Percentiles rank a stretch among this genome's conserved stretches.
Conservation (phyloP, 2,113 vertebrate species). For the Seriola quinqueradiata region DNA sequence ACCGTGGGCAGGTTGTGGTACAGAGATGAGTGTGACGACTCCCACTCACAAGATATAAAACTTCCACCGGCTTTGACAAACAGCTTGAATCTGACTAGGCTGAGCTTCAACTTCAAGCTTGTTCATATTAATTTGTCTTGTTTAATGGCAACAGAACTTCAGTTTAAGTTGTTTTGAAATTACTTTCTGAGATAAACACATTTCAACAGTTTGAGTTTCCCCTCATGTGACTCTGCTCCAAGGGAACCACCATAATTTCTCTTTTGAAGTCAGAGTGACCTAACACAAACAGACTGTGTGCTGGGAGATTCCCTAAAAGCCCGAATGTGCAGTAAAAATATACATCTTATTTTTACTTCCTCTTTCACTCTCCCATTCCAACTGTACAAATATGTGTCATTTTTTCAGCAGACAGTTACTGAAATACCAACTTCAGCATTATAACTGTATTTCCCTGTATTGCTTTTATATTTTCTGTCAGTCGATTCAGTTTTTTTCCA, state of each 20-base stretch:
- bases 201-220: background rate
- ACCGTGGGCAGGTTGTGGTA: slow-evolving; percentile 62
- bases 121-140: background rate
- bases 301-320: slow-evolving; percentile 69
- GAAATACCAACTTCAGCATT: background rate
- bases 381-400: slow-evolving; percentile 1
- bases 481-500: background rate
- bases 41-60: slow-evolving; percentile 57
- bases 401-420: slow-evolving; percentile 8
- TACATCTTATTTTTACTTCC: slow-evolving; percentile 63
- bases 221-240: slow-evolving; percentile 2
- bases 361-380: slow-evolving; percentile 51
- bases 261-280: slow-evolving; percentile 1
- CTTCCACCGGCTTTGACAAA: slow-evolving; percentile 40
- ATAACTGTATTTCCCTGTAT: background rate
- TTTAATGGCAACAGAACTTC: background rate
- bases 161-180: slow-evolving; percentile 8
- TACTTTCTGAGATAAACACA: no score
- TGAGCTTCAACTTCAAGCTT: background rate
- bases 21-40: slow-evolving; percentile 58
- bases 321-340: slow-evolving; percentile 28
- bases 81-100: background rate
- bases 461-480: background rate
- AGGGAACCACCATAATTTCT: slow-evolving; percentile 60
- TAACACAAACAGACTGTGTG: background rate